Evolutionary conservation across 2,888 invertebrate species (phyloP), one percentile per base, ranked within the genome.

Genomic region (Erebia palarica): DNA sequence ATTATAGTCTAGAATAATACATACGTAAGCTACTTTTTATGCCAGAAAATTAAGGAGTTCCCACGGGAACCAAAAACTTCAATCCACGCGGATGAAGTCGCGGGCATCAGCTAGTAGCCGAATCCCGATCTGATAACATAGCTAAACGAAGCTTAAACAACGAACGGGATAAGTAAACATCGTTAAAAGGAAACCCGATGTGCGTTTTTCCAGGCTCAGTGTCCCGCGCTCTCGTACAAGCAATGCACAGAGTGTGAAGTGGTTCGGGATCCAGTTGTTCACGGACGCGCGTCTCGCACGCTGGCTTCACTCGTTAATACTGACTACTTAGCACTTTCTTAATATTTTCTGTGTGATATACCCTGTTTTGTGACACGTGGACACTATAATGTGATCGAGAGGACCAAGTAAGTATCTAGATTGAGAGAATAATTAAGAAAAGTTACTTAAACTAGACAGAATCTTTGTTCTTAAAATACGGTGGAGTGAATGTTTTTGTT

Each of bases 221-320:
- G 44, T 66, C 44, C 55, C 65, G 65, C 53, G 27, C 36, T 65
- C 65, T 36, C 47, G 61, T 14, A 49, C 49, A 36, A 36, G 36
- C 36, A 27, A 21, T 49, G 47, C 21, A 47, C 61, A 47, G 16
- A 65, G 11, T 53, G 36, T 65, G 65, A 55, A 65, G 65, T 65
- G 65, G 53, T 55, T 7, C 36, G 53, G 51, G 65, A 4, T 66
- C 70, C 73, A 73, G 73, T 73, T 73, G 70, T 36, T 73, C 68
- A 65, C 73, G 51, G 68, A 61, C 73, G 7, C 65, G 73, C 73
- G 70, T 13, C 65, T 60, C 57, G 73, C 51, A 16, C 55, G 73
- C 65, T 68, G 68, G 65, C 68, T 60, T 27, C 42, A 47, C 55
- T 18, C 47, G 42, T 3, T 27, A 16, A 8, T 18, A 49, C 1